These are phyloP conservation scores for Actinostola sp. DNA, from an alignment of 92 coral and sea anemone genomes.

Conservation along the genomic window DNA sequence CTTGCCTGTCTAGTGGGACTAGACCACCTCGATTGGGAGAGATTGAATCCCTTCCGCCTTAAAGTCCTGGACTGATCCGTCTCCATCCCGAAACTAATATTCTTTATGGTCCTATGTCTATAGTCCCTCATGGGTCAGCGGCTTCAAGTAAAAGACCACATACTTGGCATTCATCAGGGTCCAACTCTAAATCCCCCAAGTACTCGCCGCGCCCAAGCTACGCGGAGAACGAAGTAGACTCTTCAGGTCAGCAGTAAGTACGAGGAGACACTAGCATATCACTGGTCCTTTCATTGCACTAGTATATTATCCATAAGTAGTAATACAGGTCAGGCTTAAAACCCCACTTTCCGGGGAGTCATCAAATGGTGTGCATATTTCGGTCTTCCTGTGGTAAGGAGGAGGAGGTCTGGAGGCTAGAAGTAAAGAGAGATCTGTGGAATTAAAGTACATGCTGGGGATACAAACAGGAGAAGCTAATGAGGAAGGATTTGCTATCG, in stretches of 20 bases:
- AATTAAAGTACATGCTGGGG: too few species aligned
- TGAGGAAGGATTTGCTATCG: too few species aligned
- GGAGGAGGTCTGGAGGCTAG: too few species aligned
- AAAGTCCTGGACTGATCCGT: too few species aligned
- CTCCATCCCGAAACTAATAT: too few species aligned
- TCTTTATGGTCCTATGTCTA: too few species aligned
- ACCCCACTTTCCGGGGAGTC: too few species aligned
- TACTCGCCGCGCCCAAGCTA: conserved; percentile 5
- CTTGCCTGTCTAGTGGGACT: too few species aligned
- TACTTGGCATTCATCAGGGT: conserved; percentile 42
- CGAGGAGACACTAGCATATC: not conserved
- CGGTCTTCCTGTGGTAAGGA: not conserved
- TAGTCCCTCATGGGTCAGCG: conserved; percentile 10
- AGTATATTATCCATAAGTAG: not conserved
- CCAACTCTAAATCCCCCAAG: conserved; percentile 13
- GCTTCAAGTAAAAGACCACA: conserved; percentile 25
- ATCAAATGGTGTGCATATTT: not conserved
- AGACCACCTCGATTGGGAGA: too few species aligned
- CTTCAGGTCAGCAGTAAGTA: conserved; percentile 55
- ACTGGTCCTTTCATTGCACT: not conserved
- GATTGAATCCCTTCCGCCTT: too few species aligned
- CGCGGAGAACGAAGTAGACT: conserved; percentile 48
- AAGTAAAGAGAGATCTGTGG: too few species aligned
- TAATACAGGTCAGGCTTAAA: not conserved
- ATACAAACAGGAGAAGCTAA: too few species aligned